Conservation (phyloP, 2,888 invertebrate species). For the Tryphoninae sp. region DNA sequence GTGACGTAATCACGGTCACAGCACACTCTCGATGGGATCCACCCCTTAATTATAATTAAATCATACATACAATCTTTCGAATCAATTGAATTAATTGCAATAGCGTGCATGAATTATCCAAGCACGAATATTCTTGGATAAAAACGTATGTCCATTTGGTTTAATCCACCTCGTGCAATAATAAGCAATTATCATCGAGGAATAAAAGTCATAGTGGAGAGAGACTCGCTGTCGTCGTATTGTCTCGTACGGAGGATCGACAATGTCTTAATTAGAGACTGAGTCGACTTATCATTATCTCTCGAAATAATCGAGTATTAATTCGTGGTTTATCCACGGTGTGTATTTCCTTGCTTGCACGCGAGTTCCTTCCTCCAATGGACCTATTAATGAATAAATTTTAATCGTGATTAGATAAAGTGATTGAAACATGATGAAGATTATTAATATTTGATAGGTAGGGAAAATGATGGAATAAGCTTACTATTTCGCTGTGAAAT, state of each 20-base stretch:
- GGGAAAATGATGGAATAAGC: conserved; percentile 10
- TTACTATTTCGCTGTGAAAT: conserved; percentile 39
- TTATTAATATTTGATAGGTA: neutral
- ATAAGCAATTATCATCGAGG: no score
- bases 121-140: no score
- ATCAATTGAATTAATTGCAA: no score
- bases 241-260: conserved; percentile 6
- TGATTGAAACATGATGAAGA: neutral
- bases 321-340: conserved; percentile 31
- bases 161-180: no score
- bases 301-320: conserved; percentile 28
- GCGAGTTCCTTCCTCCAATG: conserved; percentile 27
- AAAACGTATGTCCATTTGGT: no score
- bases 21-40: conserved; percentile 1
- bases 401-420: neutral
- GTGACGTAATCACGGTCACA: conserved; percentile 42
- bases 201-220: no score
- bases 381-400: neutral
- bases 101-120: no score
- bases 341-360: conserved; percentile 21
- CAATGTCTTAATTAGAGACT: conserved; percentile 38
- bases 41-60: neutral
- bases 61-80: no score
- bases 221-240: conserved; percentile 7
- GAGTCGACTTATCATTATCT: conserved; percentile 38